These are phyloP conservation scores for Calidris pugnax DNA, from an alignment of 2,113 vertebrate species.

Conservation along the genomic window DNA sequence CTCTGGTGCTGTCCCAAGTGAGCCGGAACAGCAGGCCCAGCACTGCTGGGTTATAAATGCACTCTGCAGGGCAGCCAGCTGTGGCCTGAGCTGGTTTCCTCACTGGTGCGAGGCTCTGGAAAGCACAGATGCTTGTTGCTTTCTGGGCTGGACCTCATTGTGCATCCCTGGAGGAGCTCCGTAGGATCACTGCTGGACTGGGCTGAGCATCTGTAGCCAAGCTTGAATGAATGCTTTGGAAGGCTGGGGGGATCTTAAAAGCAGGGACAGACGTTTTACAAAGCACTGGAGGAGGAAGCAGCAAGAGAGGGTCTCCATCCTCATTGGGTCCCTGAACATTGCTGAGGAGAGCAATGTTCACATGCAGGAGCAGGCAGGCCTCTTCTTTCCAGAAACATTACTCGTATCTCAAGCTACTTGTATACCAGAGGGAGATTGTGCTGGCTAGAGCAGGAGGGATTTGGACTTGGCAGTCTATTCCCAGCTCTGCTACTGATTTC, in stretches of 20 bases:
- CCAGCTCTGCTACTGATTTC: not conserved
- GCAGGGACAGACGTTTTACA: not conserved
- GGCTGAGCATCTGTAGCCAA: not conserved
- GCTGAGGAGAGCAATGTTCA: not conserved
- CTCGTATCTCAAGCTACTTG: not conserved
- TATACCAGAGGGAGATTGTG: not conserved
- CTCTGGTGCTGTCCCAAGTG: not conserved
- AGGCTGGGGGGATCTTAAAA: not conserved
- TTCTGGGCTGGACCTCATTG: not conserved
- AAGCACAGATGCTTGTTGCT: not conserved
- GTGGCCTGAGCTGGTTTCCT: not conserved
- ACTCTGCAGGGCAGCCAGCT: not conserved
- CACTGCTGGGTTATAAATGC: not conserved
- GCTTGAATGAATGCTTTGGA: not conserved
- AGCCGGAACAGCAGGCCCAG: not conserved
- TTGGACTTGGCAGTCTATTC: not conserved
- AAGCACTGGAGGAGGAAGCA: not conserved
- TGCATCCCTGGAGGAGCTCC: not conserved
- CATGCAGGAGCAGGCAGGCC: not conserved
- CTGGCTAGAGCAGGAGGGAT: not conserved
- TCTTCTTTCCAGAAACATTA: not conserved
- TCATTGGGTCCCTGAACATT: not conserved
- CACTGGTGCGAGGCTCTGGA: not conserved
- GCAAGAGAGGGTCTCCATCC: not conserved
- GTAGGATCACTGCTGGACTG: not conserved